Base-by-base conservation (phyloP, 2,113 vertebrate species). In the Chroicocephalus ridibundus region DNA sequence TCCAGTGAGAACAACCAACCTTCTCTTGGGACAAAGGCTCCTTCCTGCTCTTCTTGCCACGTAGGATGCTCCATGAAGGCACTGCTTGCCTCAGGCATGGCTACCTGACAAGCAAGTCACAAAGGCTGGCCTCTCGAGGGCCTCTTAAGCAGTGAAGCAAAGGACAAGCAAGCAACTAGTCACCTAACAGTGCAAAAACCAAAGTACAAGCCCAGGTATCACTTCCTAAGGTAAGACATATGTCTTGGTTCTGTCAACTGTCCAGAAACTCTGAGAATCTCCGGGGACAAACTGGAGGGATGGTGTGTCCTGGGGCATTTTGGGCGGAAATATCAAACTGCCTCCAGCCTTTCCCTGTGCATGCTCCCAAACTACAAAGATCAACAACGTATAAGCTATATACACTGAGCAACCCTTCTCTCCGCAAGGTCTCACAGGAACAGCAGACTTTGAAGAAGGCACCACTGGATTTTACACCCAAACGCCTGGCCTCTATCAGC, bases 251-350 rank as follows among this genome's bases (percentile, higher is more conserved):
- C 83, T 38, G 36, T 46, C 46, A 38, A 6, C 31, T 19, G 11
- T 13, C 52, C 58, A 38, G 57, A 49, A 24, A 29, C 38, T 32
- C 34, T 8, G 10, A 18, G 24, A 58, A 54, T 10, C 29, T 26
- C 34, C 2, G 0, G 15, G 25, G 38, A 4, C 38, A 61, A 66
- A 38, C 0, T 0, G 1, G 22, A 42, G 31, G 34, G 68, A 46
- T 42, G 18, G 29, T 15, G 6, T 36, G 1, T 55, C 71, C 78
- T n/a, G 71, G 36, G 44, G 26, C 10, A 11, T 46, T 46, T n/a
- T 11, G 26, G 51, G 27, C 27, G 38, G 13, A 44, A 88, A 38
- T 26, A 40, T 6, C 16, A 9, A 55, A 46, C 31, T 10, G 44
- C 31, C 15, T 17, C 36, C 38, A 42, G n/a, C 58, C 31, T 8